These are phyloP conservation scores for Labrus mixtus DNA, from an alignment of 2,113 vertebrate genomes.

Conservation along the genomic window DNA sequence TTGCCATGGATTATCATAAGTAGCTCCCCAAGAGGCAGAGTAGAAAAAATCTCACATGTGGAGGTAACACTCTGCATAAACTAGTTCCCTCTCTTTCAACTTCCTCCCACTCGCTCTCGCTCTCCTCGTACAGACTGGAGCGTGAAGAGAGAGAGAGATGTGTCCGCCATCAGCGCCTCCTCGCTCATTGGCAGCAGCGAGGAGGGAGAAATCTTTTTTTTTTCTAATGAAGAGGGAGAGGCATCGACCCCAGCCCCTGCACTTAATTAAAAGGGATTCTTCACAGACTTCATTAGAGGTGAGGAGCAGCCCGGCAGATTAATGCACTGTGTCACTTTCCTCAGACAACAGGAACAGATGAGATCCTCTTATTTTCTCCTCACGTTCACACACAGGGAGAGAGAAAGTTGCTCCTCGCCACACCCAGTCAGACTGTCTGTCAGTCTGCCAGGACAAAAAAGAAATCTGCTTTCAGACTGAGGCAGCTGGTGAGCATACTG, in stretches of 20 bases:
- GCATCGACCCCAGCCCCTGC: constrained; percentile 76
- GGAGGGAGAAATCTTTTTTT: constrained; percentile 65
- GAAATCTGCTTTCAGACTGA: constrained; percentile 50
- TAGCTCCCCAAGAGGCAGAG: constrained; percentile 57
- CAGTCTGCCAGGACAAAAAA: not conserved
- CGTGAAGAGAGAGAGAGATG: constrained; percentile 50
- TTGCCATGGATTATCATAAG: constrained; percentile 72
- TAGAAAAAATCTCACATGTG: constrained; percentile 64
- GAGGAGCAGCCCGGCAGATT: constrained; percentile 76
- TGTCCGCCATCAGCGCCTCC: constrained; percentile 55
- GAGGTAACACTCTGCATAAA: constrained; percentile 59
- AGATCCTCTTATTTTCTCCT: constrained; percentile 57
- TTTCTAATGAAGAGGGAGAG: constrained; percentile 78
- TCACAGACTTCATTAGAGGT: constrained; percentile 85
- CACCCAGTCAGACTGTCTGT: constrained; percentile 25
- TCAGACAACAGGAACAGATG: constrained; percentile 67
- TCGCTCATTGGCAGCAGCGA: constrained; percentile 72
- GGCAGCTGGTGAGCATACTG: constrained; percentile 71
- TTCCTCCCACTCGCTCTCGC: constrained; percentile 26
- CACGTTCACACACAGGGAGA: constrained; percentile 40
- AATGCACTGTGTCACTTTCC: constrained; percentile 80
- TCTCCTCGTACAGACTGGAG: constrained; percentile 59
- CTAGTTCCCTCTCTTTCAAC: constrained; percentile 44
- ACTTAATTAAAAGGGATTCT: constrained; percentile 85
- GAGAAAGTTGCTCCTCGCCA: constrained; percentile 46